Evolutionary conservation across 1,140 invertebrate genomes (phyloP), one percentile per base, ranked within the genome.

Genomic region (Panagrolaimus sp.): DNA sequence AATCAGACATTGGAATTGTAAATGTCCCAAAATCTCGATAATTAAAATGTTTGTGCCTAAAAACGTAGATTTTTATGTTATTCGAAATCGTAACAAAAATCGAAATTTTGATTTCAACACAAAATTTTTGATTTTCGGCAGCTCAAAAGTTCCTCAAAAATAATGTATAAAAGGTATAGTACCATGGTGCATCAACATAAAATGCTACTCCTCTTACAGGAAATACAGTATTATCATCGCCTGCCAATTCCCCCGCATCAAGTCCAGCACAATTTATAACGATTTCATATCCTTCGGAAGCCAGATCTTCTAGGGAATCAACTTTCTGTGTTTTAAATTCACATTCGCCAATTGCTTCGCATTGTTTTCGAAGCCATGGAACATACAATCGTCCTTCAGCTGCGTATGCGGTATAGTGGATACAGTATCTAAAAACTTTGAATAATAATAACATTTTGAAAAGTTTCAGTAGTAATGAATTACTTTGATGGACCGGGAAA

Each of bases 381-480:
- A 81, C 77, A 63, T 79, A 81, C 23, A 48, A 43, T 9, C 78
- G 48, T 9, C 79, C 80, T 71, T 81, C 79, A 11, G 79, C 65
- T 1, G 80, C 75, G 57, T 76, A 81, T 8, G 80, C 69, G 16
- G 78, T 81, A 63, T 74, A 81, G 62, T 81, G 79, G 65, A 82
- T 81, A 43, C 66, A 69, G 69, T 72, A 70, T 68, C 79, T 79
- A 42, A 64, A 65, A 69, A 70, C 7, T 38, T 38, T n/a, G n/a
- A 38, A 38, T 38, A 38, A 38, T 2, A 67, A 66, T 11, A 8
- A 13, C n/a, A 57, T 57, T 27, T 62, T 42, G 53, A 5, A 64
- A 14, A 38, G 2, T 38, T 38, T 38, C 31, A 38, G 7, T 4
- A 67, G 69, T 27, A 70, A 16, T 31, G 61, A n/a, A 48, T 5